Evolutionary conservation across 2,113 vertebrate genomes (phyloP), one percentile per base, ranked within the genome.

Genomic region (Platichthys stellatus): DNA sequence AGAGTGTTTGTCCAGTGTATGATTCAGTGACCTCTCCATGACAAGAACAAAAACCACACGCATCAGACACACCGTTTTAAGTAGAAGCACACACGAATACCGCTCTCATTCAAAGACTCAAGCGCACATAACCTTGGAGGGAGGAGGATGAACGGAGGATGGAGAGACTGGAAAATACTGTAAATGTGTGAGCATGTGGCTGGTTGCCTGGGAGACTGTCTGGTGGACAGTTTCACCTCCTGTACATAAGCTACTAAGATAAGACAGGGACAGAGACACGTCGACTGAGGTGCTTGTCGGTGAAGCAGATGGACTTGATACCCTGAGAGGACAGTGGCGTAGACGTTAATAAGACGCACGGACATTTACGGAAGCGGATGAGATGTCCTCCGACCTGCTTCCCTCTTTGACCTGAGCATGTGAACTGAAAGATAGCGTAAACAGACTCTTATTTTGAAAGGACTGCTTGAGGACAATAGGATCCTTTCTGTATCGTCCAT

Each of bases 191-290:
- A 87, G 73, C 81, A 89, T 59, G 53, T 35, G 66, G 75, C 82
- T 69, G 72, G 84, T 89, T 85, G 85, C 85, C 80, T 69, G 58
- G 82, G 81, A 88, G 69, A 76, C 86, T 45, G 79, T 72, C 82
- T 80, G 85, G 85, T 80, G 79, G 82, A 89, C 82, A 74, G 64
- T 72, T 81, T 71, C 74, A 62, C 84, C 74, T 90, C 88, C 78
- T 93, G 90, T 93, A 92, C 77, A 92, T 93, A 91, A 86, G 89
- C 88, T 88, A 91, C 78, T 84, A 79, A 83, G 82, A 89, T 70
- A 76, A 76, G 78, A 85, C 75, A 58, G 38, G 74, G 78, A 86
- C 62, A 56, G 64, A 31, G 6, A 31, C 1, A 31, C 31, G 31
- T 31, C 6, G 31, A 72, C 68, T 61, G 72, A 88, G 70, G 74